Conservation (phyloP, 2,888 invertebrate genomes). For the Dryomyza anilis region DNA sequence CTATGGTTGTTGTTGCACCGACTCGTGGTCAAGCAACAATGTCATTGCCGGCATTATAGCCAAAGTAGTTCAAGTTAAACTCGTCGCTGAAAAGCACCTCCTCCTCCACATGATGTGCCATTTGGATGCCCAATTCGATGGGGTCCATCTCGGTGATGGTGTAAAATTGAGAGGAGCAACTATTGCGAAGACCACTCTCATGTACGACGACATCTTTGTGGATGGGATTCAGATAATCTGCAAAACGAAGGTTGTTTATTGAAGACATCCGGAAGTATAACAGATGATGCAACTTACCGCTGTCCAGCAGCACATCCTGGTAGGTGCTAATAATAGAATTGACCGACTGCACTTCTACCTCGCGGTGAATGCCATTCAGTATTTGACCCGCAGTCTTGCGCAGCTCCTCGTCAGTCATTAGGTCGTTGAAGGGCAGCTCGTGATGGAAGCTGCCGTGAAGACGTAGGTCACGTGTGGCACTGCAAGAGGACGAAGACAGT, state of each 20-base stretch:
- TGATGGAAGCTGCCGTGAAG: background rate
- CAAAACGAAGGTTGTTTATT: constrained; percentile 26
- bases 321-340: constrained; percentile 58
- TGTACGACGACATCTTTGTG: constrained; percentile 77
- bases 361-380: constrained; percentile 65
- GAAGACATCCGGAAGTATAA: background rate
- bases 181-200: constrained; percentile 72
- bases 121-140: constrained; percentile 60
- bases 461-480: constrained; percentile 31
- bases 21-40: constrained; percentile 59
- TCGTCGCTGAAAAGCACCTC: constrained; percentile 61
- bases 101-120: constrained; percentile 56
- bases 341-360: constrained; percentile 68
- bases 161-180: constrained; percentile 49
- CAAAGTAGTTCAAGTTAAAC: constrained; percentile 61
- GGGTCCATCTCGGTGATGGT: constrained; percentile 61
- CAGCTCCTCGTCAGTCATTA: constrained; percentile 59
- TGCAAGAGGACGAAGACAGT: constrained; percentile 21
- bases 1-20: background rate
- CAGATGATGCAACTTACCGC: constrained; percentile 46
- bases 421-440: constrained; percentile 44
- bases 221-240: constrained; percentile 72
- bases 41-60: constrained; percentile 57
- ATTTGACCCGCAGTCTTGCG: constrained; percentile 68
- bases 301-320: constrained; percentile 58